A percentile compares a stretch with the other conserved stretches of the same genome.
Evolutionary conservation across 1,140 invertebrate genomes (phyloP).

Genomic region (Drosophila auraria): DNA sequence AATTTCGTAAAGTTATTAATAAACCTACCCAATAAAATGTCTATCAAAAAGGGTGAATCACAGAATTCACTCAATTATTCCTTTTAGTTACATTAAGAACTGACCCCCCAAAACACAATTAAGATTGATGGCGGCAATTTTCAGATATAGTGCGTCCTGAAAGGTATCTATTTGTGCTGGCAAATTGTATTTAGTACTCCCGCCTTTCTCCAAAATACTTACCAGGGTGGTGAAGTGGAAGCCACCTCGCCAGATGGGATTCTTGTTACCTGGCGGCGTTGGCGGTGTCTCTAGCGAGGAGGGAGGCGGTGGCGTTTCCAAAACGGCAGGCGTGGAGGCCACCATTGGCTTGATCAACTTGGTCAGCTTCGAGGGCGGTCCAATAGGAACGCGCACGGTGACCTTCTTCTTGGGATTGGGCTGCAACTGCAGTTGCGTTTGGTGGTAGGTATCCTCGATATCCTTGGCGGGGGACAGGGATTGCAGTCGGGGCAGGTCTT

Average conservation of each 20-base stretch:
- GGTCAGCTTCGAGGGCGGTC: constrained; percentile 42
- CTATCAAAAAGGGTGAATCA: not conserved
- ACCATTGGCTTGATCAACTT: constrained; percentile 63
- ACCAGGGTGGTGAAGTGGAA: constrained; percentile 43
- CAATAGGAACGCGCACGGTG: constrained; percentile 41
- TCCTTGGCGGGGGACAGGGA: constrained; percentile 75
- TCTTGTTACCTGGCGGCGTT: constrained; percentile 18
- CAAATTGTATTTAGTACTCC: constrained; percentile 4
- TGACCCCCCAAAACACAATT: constrained; percentile 9
- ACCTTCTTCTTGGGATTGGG: constrained; percentile 40
- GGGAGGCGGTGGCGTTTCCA: constrained; percentile 1
- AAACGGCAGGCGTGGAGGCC: constrained; percentile 49
- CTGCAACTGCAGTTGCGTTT: constrained; percentile 29
- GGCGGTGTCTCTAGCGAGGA: constrained; percentile 47
- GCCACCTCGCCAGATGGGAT: constrained; percentile 14
- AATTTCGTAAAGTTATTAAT: not conserved
- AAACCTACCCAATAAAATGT: not conserved
- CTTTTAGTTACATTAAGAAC: constrained; percentile 1
- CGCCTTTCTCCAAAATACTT: constrained; percentile 2
- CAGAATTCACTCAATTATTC: not conserved
- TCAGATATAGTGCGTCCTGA: constrained; percentile 6
- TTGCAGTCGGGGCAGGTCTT: constrained; percentile 80
- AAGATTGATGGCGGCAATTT: constrained; percentile 30
- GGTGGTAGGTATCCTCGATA: constrained; percentile 47
- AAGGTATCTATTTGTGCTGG: constrained; percentile 20